Evolutionary conservation across 2,113 vertebrate genomes (phyloP).

Genomic region (Elgaria multicarinata): DNA sequence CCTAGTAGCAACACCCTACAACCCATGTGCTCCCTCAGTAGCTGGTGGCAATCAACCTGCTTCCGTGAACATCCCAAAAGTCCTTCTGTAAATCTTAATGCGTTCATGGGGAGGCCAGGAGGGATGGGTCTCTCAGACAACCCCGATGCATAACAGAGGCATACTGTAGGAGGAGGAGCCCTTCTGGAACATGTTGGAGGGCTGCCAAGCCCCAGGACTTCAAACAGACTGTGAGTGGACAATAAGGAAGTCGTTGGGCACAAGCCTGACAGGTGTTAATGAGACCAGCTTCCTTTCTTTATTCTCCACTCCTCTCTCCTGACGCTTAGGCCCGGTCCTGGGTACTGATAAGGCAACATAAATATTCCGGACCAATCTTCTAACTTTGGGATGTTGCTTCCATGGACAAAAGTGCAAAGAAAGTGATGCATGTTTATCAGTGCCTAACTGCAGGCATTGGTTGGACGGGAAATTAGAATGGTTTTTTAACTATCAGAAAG

Average conservation of each 20-base stretch:
- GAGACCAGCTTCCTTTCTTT: neutral
- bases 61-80: no score
- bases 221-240: neutral
- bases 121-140: neutral
- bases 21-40: no score
- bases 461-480: neutral
- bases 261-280: conserved; percentile 5
- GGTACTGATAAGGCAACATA: neutral
- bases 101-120: neutral
- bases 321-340: neutral
- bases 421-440: no score
- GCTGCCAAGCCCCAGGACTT: neutral
- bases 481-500: neutral
- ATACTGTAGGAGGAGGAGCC: neutral
- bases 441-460: neutral
- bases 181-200: neutral
- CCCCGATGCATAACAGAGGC: neutral
- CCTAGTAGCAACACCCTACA: neutral
- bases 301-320: neutral
- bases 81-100: neutral
- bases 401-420: neutral
- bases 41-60: neutral
- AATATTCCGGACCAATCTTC: no score
- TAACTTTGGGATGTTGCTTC: neutral
- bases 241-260: conserved; percentile 33